phyloP scores from a whole-genome alignment of 2,113 vertebrate genomes.

The Salvelinus namaycush region DNA sequence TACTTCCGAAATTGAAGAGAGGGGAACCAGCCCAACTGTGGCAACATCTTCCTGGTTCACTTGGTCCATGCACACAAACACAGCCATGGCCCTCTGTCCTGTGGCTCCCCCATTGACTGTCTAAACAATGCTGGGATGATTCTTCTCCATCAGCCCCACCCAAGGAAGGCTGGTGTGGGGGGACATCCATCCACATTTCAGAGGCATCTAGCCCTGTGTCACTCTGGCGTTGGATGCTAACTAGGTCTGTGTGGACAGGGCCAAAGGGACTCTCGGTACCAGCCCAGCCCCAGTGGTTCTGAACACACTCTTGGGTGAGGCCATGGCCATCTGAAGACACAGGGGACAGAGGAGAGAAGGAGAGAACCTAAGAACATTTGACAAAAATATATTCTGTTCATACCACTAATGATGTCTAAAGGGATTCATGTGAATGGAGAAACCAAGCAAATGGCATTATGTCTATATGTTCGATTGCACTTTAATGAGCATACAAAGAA shows the following conservation, averaged over 20 bases:
- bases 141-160: neutral
- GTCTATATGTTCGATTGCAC: neutral
- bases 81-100: neutral
- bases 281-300: neutral
- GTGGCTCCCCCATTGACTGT: neutral
- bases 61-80: neutral
- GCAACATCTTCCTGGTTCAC: neutral
- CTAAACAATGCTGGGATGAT: neutral
- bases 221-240: neutral
- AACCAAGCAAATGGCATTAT: neutral
- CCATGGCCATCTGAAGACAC: neutral
- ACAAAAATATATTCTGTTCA: neutral
- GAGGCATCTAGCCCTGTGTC: neutral
- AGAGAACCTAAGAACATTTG: neutral
- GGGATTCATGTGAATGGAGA: neutral
- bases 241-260: neutral
- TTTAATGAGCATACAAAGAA: neutral
- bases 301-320: neutral
- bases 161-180: neutral
- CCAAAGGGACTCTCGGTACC: neutral
- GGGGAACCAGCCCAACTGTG: conserved; percentile 6
- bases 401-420: neutral
- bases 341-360: neutral
- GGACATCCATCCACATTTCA: conserved; percentile 5
- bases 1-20: neutral